Base-by-base conservation (phyloP, 2,888 invertebrate species). In the Limulus polyphemus region DNA sequence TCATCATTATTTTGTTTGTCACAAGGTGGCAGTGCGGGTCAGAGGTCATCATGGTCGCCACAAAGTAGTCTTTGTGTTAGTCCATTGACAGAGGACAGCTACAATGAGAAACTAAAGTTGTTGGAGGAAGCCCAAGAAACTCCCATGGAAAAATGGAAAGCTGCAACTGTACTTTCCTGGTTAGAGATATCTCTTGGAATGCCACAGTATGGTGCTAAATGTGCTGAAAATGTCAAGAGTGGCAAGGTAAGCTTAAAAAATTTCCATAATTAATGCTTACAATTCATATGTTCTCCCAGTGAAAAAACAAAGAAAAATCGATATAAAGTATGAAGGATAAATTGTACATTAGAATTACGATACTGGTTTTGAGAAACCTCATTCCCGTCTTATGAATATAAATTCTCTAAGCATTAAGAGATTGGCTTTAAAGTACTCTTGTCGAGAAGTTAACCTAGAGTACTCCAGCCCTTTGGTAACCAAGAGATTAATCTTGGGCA, bases 101-200 rank as follows among this genome's bases (percentile, higher is more conserved):
- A 83, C 72, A 85, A 87, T 59, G 88, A 88, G 74, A 88, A 90
- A 70, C 82, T 90, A 49, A 77, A 83, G 63, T 75, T 84, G 57
- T 79, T 94, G 54, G 83, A 91, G 48, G 91, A 92, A 76, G 57
- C 88, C 84, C 51, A 86, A 84, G 59, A 81, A 11, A 71, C 90
- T 64, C 91, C 92, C 11, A 86, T 94, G 79, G 87, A 90, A 65
- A 80, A 90, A 73, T 95, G 94, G 94, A 83, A 90, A 63, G 91
- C 94, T 13, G 88, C 90, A 0, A 92, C 92, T 65, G 92, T 95
- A 60, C 82, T 93, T 52, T 92, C 94, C 1, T 95, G 94, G 94
- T 79, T 95, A 58, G 94, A 94, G 77, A 85, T 94, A 48, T 90
- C 91, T 0, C 82, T 95, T 10, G 92, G 91, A 59, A 93, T 95